These are phyloP conservation scores for Chionis minor DNA, from an alignment of 2,113 vertebrate genomes.

Conservation along the genomic window DNA sequence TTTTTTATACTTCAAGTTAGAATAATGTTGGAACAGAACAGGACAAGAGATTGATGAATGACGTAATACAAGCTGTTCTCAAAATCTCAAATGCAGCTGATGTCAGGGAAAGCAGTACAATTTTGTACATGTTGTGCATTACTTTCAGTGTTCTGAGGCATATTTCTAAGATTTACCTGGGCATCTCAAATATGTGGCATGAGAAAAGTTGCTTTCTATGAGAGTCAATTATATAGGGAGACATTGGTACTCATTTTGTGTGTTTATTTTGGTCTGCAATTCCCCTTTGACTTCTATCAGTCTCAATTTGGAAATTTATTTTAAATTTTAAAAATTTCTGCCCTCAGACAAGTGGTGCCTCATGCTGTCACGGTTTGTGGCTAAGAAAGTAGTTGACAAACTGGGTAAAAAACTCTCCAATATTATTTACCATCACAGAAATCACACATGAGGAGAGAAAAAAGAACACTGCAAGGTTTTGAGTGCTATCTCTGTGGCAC, in stretches of 20 bases:
- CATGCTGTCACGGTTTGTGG: neutral
- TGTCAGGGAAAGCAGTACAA: neutral
- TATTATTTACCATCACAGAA: neutral
- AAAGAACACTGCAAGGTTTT: neutral
- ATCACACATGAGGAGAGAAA: neutral
- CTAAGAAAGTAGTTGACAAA: neutral
- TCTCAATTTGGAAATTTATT: neutral
- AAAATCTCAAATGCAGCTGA: neutral
- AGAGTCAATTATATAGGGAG: neutral
- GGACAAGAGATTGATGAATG: neutral
- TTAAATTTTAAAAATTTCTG: neutral
- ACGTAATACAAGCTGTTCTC: constrained; percentile 5
- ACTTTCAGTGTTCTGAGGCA: neutral
- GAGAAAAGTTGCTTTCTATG: neutral
- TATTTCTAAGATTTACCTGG: neutral
- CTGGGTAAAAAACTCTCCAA: neutral
- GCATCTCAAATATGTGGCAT: neutral
- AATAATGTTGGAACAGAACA: neutral
- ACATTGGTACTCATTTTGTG: neutral
- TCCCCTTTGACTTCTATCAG: neutral
- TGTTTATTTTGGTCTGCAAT: neutral
- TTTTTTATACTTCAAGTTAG: neutral
- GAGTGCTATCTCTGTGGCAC: neutral
- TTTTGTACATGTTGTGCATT: neutral
- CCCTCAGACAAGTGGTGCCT: neutral